Base-by-base conservation (phyloP, 2,797 vertebrate genomes). In the Tenualosa ilisha region DNA sequence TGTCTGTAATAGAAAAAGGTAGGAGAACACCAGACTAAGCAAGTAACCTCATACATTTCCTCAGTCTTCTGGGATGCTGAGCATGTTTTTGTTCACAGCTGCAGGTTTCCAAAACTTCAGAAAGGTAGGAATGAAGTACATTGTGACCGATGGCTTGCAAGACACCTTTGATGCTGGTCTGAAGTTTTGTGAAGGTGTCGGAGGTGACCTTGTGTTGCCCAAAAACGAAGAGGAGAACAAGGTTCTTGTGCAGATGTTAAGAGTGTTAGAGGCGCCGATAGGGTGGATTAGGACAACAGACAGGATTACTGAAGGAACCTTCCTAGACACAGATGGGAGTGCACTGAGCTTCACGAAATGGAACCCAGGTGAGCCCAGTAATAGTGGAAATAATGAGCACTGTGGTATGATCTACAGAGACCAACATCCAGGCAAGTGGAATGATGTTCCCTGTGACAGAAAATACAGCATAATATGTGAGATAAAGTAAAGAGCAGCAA, bases 1-100 rank as follows among this genome's bases (percentile, higher is more conserved):
- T n/a, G n/a, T n/a, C n/a, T n/a, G n/a, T n/a, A n/a, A n/a, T 82
- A 51, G 50, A 82, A 17, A 82, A 31, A 54, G 81, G 81, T 82
- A 46, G 51, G 50, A 22, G 24, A 20, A 81, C 3, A 46, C 13
- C 15, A 72, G 0, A 72, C 43, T 37, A 24, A 79, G 40, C 40
- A 79, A 26, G 40, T 15, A 40, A 31, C 6, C 4, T 40, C 31
- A 40, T 11, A 24, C 26, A 2, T 12, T 26, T 13, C 53, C 13
- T 31, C 31, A 31, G 31, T 51, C 54, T 31, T 3, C 65, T 26
- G 61, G n/a, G 1, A 72, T 72, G 12, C 65, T 40, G 37, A 37
- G 12, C 15, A 72, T 26, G 2, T 8, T 72, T 4, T 72, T 72
- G 31, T 82, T 54, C 51, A 54, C 43, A 82, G 81, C 49, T 54